Evolutionary conservation across 2,797 vertebrate genomes (phyloP).

Genomic region (Protosalanx chinensis): DNA sequence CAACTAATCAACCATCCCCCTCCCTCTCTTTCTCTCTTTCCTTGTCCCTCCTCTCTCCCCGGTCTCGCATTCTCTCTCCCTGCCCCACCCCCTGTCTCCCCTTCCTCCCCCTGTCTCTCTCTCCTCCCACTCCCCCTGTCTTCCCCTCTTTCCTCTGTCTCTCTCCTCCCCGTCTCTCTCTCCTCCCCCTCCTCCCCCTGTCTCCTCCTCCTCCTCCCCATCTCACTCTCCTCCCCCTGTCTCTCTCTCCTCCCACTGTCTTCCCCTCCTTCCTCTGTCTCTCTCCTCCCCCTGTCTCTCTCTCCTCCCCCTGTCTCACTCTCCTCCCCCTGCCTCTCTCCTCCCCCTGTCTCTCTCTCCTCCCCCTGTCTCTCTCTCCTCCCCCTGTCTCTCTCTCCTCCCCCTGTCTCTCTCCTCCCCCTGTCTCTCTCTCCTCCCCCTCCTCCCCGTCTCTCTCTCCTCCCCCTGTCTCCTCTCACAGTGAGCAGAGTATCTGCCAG

Average conservation of each 20-base stretch:
- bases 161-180: background rate
- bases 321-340: too few relatives aligned
- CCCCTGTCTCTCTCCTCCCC: background rate
- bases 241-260: background rate
- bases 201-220: background rate
- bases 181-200: background rate
- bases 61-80: background rate
- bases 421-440: background rate
- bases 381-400: background rate
- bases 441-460: background rate
- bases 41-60: background rate
- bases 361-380: conserved; percentile 23
- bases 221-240: background rate
- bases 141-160: background rate
- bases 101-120: background rate
- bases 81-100: background rate
- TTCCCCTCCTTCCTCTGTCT: background rate
- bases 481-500: conserved; percentile 99
- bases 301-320: background rate
- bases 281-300: background rate
- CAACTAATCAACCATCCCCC: background rate
- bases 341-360: background rate
- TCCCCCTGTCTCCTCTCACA: conserved; percentile 45
- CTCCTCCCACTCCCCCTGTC: background rate
- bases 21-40: background rate